Evolutionary conservation across 2,113 vertebrate genomes (phyloP).

Genomic region (Plecturocebus donacophilus): DNA sequence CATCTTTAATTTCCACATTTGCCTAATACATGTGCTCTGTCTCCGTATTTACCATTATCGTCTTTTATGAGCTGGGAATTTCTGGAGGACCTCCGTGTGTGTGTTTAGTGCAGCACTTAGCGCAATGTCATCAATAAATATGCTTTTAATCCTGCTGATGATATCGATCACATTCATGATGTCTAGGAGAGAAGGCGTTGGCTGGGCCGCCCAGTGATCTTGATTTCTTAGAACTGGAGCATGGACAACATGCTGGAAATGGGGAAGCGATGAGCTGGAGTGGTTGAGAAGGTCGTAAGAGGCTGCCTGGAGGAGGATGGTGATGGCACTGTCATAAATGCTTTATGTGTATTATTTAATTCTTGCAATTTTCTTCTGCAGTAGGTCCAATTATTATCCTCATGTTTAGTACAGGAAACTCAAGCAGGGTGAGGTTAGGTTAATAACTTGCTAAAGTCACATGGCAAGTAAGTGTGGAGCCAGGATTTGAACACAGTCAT

Average conservation of each 20-base stretch:
- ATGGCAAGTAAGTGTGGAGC: neutral
- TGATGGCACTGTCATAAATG: fast-evolving
- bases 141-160: neutral
- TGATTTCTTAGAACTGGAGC: neutral
- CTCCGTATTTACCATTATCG: neutral
- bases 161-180: fast-evolving
- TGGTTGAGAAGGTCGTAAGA: fast-evolving
- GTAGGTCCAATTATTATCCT: neutral
- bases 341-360: neutral
- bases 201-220: neutral
- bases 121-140: neutral
- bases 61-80: neutral
- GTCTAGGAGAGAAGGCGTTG: neutral
- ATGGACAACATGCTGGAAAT: no score
- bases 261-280: neutral
- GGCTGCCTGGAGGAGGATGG: neutral
- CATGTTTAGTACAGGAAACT: neutral
- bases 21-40: neutral
- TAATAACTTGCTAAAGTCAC: neutral
- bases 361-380: neutral
- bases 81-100: neutral
- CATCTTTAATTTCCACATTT: neutral
- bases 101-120: neutral
- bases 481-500: neutral
- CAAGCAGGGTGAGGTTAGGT: no score